Conservation (phyloP, 2,888 invertebrate species). For the Hofmannophila pseudospretella region DNA sequence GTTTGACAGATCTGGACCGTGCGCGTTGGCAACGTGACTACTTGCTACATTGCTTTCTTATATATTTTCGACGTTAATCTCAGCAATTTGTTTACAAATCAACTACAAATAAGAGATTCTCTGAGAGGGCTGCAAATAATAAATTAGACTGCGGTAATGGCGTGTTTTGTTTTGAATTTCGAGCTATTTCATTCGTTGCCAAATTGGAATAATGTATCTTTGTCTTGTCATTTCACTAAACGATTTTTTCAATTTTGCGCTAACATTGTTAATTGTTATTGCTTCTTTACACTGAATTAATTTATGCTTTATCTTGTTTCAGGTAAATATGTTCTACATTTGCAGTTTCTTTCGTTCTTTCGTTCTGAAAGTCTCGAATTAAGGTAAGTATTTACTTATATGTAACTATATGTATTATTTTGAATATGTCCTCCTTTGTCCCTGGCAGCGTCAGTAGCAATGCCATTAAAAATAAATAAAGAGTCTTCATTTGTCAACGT, state of each 20-base stretch:
- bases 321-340: slow-evolving; percentile 18
- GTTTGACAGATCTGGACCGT: slow-evolving; percentile 68
- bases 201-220: too few species aligned
- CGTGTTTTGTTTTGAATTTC: background rate
- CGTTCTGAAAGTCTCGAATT: background rate
- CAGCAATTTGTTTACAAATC: slow-evolving; percentile 14
- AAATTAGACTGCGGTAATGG: slow-evolving; percentile 3
- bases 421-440: too few species aligned
- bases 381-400: background rate
- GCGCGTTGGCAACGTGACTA: slow-evolving; percentile 12
- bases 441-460: background rate
- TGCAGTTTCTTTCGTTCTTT: background rate
- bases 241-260: background rate
- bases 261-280: slow-evolving; percentile 1
- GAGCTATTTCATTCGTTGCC: background rate
- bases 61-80: slow-evolving; percentile 13
- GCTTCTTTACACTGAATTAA: background rate
- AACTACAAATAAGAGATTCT: too few species aligned
- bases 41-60: slow-evolving; percentile 11
- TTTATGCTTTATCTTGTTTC: slow-evolving; percentile 20
- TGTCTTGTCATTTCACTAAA: background rate
- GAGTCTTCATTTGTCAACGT: background rate
- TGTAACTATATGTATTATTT: background rate
- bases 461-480: background rate
- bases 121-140: too few species aligned